Evolutionary conservation across 2,888 invertebrate species (phyloP), one percentile per base, ranked within the genome.

Genomic region (Acanthoscelides obtectus): DNA sequence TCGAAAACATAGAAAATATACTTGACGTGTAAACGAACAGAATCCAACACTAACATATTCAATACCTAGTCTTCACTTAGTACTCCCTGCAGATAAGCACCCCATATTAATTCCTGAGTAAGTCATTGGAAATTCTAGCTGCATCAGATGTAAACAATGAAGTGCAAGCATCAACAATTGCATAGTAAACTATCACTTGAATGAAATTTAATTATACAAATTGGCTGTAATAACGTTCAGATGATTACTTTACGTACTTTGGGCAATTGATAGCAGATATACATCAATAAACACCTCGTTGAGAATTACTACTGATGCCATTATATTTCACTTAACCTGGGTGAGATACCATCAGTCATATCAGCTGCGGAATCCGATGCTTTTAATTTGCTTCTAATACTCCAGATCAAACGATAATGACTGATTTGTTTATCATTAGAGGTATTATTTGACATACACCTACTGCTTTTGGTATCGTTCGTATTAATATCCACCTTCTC

Each of bases 171-270:
- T 4, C 45, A 4, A 12, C 45, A 6, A 45, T 12, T 45, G 17
- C 17, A 45, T 17, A 3, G 17, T 45, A 12, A 45, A 45, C 5
- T 17, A 45, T 45, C 45, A 12, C 17, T 45, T 12, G 12, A 45
- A 45, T 45, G 17, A 45, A 4, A 45, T 12, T 45, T 45, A 45
- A 45, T 73, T 72, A 74, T 67, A 69, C 70, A 74, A 77, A 77
- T 76, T 75, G 74, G 75, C 72, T 71, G 69, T 75, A 76, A 74
- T 72, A 76, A 74, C 72, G 73, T 73, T 68, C 72, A 69, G 72
- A 72, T 71, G 69, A 72, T 71, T 73, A 72, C 69, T 71, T 71
- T 69, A 69, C 69, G 69, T 74, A 68, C 74, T 75, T 72, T 75
- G 69, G 70, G 73, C 73, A 75, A 77, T 79, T 77, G 77, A 77